Percentiles rank a stretch among this genome's conserved stretches.
phyloP scores from a whole-genome alignment of 2,797 vertebrate species.

The Crocidura indochinensis region DNA sequence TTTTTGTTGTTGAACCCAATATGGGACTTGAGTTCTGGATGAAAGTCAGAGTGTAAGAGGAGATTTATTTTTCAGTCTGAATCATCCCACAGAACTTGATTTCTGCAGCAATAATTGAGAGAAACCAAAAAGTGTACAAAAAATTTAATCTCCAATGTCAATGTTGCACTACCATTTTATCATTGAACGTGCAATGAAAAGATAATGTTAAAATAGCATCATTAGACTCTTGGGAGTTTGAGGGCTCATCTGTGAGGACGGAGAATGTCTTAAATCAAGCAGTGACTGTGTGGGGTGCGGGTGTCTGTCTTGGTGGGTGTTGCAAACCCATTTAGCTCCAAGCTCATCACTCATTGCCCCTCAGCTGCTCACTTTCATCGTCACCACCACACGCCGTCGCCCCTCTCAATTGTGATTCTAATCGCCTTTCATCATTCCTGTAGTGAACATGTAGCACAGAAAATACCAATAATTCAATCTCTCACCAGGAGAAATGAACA shows the following conservation, averaged over 20 bases:
- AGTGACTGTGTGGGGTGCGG: conserved; percentile 53
- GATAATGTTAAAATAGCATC: not conserved
- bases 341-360: conserved; percentile 74
- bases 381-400: conserved; percentile 61
- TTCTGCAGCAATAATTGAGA: conserved; percentile 8
- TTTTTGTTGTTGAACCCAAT: not conserved
- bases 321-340: conserved; percentile 73
- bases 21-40: not conserved
- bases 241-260: not conserved
- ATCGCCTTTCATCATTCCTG: conserved; percentile 80
- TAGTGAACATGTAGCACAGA: conserved; percentile 54
- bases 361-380: conserved; percentile 80
- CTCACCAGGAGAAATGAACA: conserved; percentile 77
- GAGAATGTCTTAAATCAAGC: not conserved
- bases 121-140: not conserved
- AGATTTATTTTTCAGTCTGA: not conserved
- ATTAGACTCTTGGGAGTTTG: not conserved
- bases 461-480: conserved; percentile 80
- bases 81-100: not conserved
- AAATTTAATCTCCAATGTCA: not conserved
- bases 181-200: not conserved
- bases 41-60: not conserved
- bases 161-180: not conserved
- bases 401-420: conserved; percentile 79
- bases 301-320: conserved; percentile 61